Evolutionary conservation across 2,888 invertebrate species (phyloP).

Genomic region (Brenthis daphne): DNA sequence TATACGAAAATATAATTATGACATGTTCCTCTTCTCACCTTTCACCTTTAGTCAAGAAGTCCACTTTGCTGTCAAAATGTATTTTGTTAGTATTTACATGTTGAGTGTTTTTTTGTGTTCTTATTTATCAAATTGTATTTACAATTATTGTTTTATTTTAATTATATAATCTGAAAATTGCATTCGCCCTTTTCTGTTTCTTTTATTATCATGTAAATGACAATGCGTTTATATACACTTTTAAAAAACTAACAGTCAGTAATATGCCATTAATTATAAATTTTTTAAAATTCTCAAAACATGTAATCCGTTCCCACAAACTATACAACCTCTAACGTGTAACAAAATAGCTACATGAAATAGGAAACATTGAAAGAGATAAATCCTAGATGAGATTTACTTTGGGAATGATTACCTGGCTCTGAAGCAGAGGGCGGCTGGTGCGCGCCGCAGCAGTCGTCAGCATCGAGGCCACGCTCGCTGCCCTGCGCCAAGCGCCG

Average conservation of each 20-base stretch:
- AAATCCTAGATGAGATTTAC: neutral
- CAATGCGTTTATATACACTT: too few relatives aligned
- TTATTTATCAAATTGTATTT: slow-evolving; percentile 7
- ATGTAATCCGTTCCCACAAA: too few relatives aligned
- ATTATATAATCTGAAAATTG: neutral
- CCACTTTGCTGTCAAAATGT: slow-evolving; percentile 70
- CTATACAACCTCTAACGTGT: too few relatives aligned
- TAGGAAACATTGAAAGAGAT: neutral
- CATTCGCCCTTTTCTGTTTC: neutral
- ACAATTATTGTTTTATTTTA: slow-evolving; percentile 41
- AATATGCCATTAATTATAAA: too few relatives aligned
- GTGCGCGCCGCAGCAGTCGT: slow-evolving; percentile 79
- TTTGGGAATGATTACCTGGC: slow-evolving; percentile 58
- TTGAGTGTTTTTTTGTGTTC: slow-evolving; percentile 37
- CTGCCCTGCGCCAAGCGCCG: slow-evolving; percentile 82
- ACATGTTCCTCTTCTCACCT: slow-evolving; percentile 59
- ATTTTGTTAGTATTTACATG: slow-evolving; percentile 54
- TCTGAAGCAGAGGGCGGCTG: slow-evolving; percentile 77
- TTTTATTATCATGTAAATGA: too few relatives aligned
- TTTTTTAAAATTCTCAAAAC: too few relatives aligned
- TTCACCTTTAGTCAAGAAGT: slow-evolving; percentile 59
- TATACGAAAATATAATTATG: slow-evolving; percentile 28
- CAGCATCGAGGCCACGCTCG: slow-evolving; percentile 78
- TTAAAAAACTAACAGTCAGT: too few relatives aligned
- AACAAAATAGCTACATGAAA: neutral